Evolutionary conservation across 1,140 invertebrate species (phyloP), one percentile per base, ranked within the genome.

Genomic region (Pectinophora gossypiella): DNA sequence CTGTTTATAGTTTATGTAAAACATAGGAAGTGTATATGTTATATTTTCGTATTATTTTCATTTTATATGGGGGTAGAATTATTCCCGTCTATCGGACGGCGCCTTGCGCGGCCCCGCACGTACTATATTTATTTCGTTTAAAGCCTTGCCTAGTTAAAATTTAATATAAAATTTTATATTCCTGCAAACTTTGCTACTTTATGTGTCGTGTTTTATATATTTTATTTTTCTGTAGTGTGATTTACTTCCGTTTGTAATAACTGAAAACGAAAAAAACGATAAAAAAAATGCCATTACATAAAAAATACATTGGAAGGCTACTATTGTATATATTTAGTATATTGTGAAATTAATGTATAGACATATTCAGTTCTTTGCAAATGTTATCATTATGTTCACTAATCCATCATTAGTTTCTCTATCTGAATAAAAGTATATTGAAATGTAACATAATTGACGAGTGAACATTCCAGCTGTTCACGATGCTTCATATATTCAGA

Each of bases 1-100:
- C 73, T 82, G 79, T 85, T 82, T 75, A 82, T 84, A 86, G 83
- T 83, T 85, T 81, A 84, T 85, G 68, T 86, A 86, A 87, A 74
- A 55, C 68, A 69, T 87, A 87, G 81, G 81, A 83, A 75, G 67
- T 81, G 79, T 83, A 82, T 77, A 75, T 83, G 79, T 83, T 84
- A 83, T 86, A 82, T 80, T 83, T 82, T 80, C 54, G 56, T 71
- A 72, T 79, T n/a, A 76, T 68, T 70, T 72, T 76, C 61, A 61
- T 76, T 82, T 78, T 68, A 67, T 60, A 57, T 52, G 60, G 67
- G 59, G 53, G 45, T 19, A 19, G 32, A 38, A n/a, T n/a, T n/a
- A 38, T 38, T 38, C 19, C 16, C 42, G 42, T 12, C 19, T 15
- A 19, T 12, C 10, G 2, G 20, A 18, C 38, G 6, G 6, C 49